These are phyloP conservation scores for Lutra lutra DNA, from an alignment of 2,797 vertebrate species.

Conservation along the genomic window DNA sequence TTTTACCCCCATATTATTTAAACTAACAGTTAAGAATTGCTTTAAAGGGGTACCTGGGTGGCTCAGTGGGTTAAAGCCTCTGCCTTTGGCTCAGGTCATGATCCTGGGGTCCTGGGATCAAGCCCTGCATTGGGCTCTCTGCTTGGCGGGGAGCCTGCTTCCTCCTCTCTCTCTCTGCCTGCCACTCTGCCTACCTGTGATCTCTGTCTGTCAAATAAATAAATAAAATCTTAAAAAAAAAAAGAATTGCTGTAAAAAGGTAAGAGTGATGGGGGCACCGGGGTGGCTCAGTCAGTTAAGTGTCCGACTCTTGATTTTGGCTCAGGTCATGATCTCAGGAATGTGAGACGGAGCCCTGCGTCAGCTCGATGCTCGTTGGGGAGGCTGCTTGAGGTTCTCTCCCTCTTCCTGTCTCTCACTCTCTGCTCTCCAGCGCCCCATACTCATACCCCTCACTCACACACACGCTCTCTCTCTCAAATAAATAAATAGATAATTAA, in stretches of 20 bases:
- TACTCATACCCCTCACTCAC: not conserved
- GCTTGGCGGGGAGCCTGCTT: not conserved
- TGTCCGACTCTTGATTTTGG: no score
- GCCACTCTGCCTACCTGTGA: no score
- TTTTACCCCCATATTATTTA: not conserved
- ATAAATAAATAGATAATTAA: not conserved
- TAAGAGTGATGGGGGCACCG: no score
- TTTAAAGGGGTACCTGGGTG: not conserved
- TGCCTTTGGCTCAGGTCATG: not conserved
- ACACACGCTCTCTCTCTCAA: not conserved
- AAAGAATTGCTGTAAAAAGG: not conserved
- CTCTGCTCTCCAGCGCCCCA: not conserved
- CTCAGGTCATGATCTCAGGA: no score
- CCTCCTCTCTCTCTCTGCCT: no score
- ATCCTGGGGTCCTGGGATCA: no score
- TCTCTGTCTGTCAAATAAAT: no score
- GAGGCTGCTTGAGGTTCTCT: not conserved
- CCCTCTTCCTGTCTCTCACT: not conserved
- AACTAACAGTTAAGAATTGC: not conserved
- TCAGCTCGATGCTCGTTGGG: no score
- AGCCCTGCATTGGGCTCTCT: accelerated
- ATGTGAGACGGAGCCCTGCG: no score
- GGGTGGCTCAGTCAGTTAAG: no score
- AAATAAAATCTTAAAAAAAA: no score
- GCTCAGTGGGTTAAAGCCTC: not conserved